Evolutionary conservation across 2,888 invertebrate genomes (phyloP).

Genomic region (Gymnocheta viridis): DNA sequence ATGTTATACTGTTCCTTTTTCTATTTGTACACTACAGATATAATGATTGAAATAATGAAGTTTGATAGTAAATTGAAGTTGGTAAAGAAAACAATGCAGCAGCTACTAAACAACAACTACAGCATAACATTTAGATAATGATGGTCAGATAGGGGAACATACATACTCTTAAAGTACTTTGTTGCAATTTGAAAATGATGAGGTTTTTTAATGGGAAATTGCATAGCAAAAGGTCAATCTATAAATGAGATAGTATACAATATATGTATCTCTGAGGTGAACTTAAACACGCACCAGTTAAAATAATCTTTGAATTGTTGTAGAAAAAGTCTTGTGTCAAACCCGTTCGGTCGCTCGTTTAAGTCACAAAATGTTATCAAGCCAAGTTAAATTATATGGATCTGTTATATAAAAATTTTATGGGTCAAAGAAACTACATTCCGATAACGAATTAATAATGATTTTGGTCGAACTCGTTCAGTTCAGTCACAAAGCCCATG

Average conservation of each 20-base stretch:
- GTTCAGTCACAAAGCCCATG: too few species aligned
- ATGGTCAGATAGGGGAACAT: constrained; percentile 34
- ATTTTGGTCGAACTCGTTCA: too few species aligned
- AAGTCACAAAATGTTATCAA: too few species aligned
- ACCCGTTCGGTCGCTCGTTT: too few species aligned
- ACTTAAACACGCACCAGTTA: background rate
- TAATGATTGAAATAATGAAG: constrained; percentile 69
- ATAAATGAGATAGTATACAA: background rate
- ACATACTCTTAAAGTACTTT: constrained; percentile 18
- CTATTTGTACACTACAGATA: constrained; percentile 41
- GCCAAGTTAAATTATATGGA: too few species aligned
- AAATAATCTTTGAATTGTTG: background rate
- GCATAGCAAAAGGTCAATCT: constrained; percentile 50
- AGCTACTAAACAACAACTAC: constrained; percentile 13
- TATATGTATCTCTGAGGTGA: background rate
- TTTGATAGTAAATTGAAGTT: constrained; percentile 68
- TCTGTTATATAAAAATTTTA: too few species aligned
- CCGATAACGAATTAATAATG: too few species aligned
- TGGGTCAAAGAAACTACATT: too few species aligned
- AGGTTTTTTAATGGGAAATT: constrained; percentile 42
- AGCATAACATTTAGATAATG: constrained; percentile 47
- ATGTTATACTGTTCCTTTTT: background rate
- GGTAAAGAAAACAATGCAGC: constrained; percentile 34
- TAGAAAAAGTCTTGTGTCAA: too few species aligned
- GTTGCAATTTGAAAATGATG: constrained; percentile 39